phyloP scores from a whole-genome alignment of 1,140 invertebrate genomes.

The Cherax quadricarinatus region DNA sequence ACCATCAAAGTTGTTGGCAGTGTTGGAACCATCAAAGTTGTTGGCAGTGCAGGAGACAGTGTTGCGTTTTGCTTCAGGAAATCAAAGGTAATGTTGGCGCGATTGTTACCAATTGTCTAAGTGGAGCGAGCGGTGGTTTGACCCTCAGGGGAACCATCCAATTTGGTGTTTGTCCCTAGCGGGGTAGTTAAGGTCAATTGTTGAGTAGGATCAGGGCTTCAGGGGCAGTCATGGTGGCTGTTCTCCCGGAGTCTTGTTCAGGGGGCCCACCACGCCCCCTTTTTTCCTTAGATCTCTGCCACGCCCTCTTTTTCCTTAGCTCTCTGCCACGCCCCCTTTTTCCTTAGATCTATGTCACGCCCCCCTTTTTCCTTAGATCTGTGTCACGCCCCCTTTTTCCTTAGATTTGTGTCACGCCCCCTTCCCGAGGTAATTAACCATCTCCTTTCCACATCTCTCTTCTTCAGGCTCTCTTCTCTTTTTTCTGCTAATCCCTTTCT shows the following conservation, averaged over 20 bases:
- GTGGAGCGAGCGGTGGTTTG: slow-evolving; percentile 55
- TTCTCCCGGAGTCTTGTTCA: slow-evolving; percentile 28
- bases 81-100: slow-evolving; percentile 48
- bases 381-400: too few species aligned
- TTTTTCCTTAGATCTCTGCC: too few species aligned
- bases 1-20: too few species aligned
- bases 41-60: neutral
- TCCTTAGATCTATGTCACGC: too few species aligned
- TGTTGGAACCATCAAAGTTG: neutral
- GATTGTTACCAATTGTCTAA: slow-evolving; percentile 57
- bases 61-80: slow-evolving; percentile 33
- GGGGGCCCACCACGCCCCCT: neutral
- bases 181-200: slow-evolving; percentile 51
- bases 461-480: too few species aligned
- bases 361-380: too few species aligned
- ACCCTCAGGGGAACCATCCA: slow-evolving; percentile 58
- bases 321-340: too few species aligned
- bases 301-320: neutral
- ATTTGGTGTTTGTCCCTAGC: slow-evolving; percentile 50
- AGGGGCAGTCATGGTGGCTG: slow-evolving; percentile 7
- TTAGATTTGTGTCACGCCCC: too few species aligned
- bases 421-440: too few species aligned
- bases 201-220: slow-evolving; percentile 38
- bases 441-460: too few species aligned
- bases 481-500: too few species aligned